These are phyloP conservation scores for Malacoraja senta DNA, from an alignment of 2,797 vertebrate species.

Conservation along the genomic window DNA sequence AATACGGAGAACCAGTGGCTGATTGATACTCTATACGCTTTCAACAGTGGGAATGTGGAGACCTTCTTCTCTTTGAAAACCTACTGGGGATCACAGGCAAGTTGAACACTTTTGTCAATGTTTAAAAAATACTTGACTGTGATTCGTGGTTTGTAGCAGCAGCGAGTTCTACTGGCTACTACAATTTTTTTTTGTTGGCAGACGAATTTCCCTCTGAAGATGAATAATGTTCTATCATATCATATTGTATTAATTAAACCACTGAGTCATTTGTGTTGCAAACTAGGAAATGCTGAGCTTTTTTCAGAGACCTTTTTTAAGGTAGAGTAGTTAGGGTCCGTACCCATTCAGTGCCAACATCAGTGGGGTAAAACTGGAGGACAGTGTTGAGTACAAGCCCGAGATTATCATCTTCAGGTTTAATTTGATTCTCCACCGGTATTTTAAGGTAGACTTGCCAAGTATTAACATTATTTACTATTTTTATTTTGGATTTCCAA, in stretches of 20 bases:
- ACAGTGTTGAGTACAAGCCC: too few species aligned
- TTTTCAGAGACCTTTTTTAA: background rate
- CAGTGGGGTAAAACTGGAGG: background rate
- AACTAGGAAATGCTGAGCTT: background rate
- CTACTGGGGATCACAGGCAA: constrained; percentile 36
- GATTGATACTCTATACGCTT: constrained; percentile 40
- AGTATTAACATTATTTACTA: too few species aligned
- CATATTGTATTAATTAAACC: background rate
- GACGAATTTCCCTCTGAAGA: too few species aligned
- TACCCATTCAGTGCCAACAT: background rate
- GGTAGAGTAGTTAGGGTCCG: background rate
- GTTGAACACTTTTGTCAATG: background rate
- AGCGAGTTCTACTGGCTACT: too few species aligned
- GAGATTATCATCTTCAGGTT: too few species aligned
- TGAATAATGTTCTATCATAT: too few species aligned
- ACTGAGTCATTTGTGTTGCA: background rate
- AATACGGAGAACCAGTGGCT: constrained; percentile 40
- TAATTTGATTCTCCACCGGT: too few species aligned
- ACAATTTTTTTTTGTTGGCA: background rate
- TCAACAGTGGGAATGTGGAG: constrained; percentile 40
- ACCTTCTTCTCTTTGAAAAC: constrained; percentile 35
- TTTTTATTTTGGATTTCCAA: too few species aligned
- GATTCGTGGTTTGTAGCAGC: background rate
- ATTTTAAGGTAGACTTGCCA: too few species aligned
- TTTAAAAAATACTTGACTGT: background rate